phyloP scores from a whole-genome alignment of 2,113 vertebrate genomes.

The Thunnus maccoyii region DNA sequence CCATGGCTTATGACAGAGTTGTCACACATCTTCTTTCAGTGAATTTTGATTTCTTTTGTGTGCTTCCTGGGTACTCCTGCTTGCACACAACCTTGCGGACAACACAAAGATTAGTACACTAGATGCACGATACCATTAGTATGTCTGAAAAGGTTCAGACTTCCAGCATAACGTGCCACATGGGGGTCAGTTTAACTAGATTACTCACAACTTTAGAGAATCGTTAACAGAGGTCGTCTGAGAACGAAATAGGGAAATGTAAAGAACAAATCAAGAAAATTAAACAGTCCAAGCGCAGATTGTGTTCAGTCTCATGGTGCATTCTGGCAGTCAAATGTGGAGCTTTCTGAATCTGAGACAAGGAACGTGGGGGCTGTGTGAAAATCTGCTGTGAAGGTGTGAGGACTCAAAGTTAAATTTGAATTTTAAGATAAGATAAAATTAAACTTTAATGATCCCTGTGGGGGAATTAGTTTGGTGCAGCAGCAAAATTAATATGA shows the following conservation, averaged over 20 bases:
- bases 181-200: constrained; percentile 55
- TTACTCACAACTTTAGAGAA: constrained; percentile 37
- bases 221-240: constrained; percentile 1
- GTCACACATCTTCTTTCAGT: constrained; percentile 65
- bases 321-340: constrained; percentile 39
- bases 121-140: constrained; percentile 43
- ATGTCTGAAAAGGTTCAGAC: constrained; percentile 53
- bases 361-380: constrained; percentile 60
- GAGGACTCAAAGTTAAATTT: constrained; percentile 56
- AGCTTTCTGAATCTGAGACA: constrained; percentile 41
- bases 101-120: constrained; percentile 55
- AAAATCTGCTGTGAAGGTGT: constrained; percentile 62
- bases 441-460: constrained; percentile 65
- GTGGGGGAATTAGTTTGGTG: constrained; percentile 43
- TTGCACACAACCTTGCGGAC: constrained; percentile 13
- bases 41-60: constrained; percentile 68
- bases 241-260: constrained; percentile 10
- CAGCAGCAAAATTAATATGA: constrained; percentile 41
- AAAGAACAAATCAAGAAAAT: constrained; percentile 35
- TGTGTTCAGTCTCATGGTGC: constrained; percentile 19
- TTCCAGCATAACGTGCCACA: constrained; percentile 9
- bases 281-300: constrained; percentile 35
- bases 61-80: constrained; percentile 17
- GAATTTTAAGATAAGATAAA: constrained; percentile 54
- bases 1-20: constrained; percentile 59